These are phyloP conservation scores for Catharus fuscescens DNA, from an alignment of 2,113 vertebrate species.

Conservation along the genomic window DNA sequence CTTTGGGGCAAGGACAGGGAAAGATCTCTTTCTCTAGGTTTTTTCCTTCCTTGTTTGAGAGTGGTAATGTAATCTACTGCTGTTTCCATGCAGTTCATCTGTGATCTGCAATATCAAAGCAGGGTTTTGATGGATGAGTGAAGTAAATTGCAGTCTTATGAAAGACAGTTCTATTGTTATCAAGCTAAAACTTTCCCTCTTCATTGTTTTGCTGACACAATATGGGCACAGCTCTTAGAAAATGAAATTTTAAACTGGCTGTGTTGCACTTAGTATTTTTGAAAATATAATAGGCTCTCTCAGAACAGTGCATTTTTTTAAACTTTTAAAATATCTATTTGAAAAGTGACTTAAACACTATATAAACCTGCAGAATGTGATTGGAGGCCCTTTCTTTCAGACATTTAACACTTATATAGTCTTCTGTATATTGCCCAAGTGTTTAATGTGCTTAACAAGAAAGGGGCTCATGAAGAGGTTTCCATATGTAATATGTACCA, in stretches of 20 bases:
- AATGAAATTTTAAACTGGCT: background rate
- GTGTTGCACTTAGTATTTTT: background rate
- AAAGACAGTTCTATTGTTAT: background rate
- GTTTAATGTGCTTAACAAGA: background rate
- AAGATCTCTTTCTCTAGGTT: background rate
- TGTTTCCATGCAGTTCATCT: background rate
- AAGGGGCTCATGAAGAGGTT: background rate
- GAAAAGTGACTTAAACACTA: background rate
- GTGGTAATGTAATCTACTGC: background rate
- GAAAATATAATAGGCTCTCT: background rate
- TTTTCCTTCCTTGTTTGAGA: background rate
- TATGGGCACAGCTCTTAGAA: background rate
- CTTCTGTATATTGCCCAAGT: background rate
- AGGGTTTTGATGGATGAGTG: background rate
- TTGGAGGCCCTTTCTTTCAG: background rate
- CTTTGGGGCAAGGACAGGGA: background rate
- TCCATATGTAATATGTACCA: background rate
- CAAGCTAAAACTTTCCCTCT: background rate
- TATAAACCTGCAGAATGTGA: background rate
- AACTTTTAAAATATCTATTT: background rate
- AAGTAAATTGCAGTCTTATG: background rate
- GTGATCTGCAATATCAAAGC: background rate
- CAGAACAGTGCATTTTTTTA: background rate
- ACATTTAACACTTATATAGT: background rate
- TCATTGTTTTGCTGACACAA: slow-evolving; percentile 1